Base-by-base conservation (phyloP, 35 echinoderm and acorn worm species). In the Strongylocentrotus purpuratus region DNA sequence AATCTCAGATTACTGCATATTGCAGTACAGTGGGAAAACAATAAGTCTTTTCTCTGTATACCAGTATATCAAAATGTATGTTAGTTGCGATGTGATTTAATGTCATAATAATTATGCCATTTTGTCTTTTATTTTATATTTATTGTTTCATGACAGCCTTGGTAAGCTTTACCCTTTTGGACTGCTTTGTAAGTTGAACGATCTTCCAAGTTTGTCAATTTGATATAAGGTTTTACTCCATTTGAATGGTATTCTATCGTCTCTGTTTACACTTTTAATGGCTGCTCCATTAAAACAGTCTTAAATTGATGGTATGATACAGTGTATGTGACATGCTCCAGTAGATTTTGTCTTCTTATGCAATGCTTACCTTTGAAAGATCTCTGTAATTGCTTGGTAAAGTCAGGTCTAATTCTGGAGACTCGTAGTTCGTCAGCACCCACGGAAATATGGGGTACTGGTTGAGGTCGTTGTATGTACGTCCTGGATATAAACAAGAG, bases 391-490 rank as follows among this genome's bases (percentile, higher is more conserved):
- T 99, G 78, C 98, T 99, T 59, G 98, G 98, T 92, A 99, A 86
- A 14, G 97, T 97, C 61, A 99, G 92, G 94, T 99, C 98, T 33
- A 99, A 87, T 95, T 99, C 98, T 47, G 92, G 92, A 15, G 96
- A 94, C 46, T 99, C 98, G 92, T 97, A 99, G 96, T 99, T 99
- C 46, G 98, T 99, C 32, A 99, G 91, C 48, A 99, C 97, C 98
- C 98, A 99, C 2, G 98, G 98, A 95, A 99, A 99, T n/a, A 99
- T 95, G 12, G 98, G 98, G 95, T 99, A 99, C 92, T 99, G 98
- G 91, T 99, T 99, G 86, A 99, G 87, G 92, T 99, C 98, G 94
- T 99, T 99, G 95, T 99, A 99, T 15, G 96, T 97, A 92, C 98
- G 96, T 92, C 98, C 98, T 99, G 91, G 45, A 89, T 45, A 15